These are phyloP conservation scores for Periophthalmus magnuspinnatus DNA, from an alignment of 2,797 vertebrate genomes.

Conservation along the genomic window DNA sequence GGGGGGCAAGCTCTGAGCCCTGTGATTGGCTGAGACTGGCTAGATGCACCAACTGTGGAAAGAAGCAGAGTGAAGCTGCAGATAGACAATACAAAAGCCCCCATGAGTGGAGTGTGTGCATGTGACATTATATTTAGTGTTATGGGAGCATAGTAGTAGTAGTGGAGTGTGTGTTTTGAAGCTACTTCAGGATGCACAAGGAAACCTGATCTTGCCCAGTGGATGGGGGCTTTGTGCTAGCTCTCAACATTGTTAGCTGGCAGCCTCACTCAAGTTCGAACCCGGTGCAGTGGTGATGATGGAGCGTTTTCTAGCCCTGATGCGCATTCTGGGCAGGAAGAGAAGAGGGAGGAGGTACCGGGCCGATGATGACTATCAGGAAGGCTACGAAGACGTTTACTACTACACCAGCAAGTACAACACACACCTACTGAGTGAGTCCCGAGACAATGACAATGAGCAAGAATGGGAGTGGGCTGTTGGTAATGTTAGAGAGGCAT, in stretches of 20 bases:
- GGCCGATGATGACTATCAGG: constrained; percentile 96
- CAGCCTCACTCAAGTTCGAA: constrained; percentile 23
- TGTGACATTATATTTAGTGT: constrained; percentile 23
- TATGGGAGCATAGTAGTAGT: constrained; percentile 25
- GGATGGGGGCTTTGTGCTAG: constrained; percentile 34
- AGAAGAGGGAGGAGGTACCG: constrained; percentile 96
- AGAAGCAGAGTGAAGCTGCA: constrained; percentile 55
- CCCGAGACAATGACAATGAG: constrained; percentile 25
- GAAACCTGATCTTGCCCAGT: constrained; percentile 55
- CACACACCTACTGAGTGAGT: constrained; percentile 86
- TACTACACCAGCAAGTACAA: constrained; percentile 88
- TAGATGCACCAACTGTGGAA: constrained; percentile 67
- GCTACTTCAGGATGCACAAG: constrained; percentile 29
- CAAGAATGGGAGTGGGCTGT: neutral
- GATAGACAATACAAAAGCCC: constrained; percentile 63
- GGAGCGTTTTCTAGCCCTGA: constrained; percentile 93
- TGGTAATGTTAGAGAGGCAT: constrained; percentile 5
- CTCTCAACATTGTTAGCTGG: constrained; percentile 24
- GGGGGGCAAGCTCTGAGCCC: constrained; percentile 39
- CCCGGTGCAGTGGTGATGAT: constrained; percentile 61
- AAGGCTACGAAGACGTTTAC: constrained; percentile 98
- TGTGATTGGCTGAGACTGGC: constrained; percentile 62
- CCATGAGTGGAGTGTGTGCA: constrained; percentile 34
- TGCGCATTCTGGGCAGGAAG: constrained; percentile 91
- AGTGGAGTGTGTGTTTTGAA: constrained; percentile 22